These are phyloP conservation scores for Tiaroga cobitis DNA, from an alignment of 2,797 vertebrate species.

Conservation along the genomic window DNA sequence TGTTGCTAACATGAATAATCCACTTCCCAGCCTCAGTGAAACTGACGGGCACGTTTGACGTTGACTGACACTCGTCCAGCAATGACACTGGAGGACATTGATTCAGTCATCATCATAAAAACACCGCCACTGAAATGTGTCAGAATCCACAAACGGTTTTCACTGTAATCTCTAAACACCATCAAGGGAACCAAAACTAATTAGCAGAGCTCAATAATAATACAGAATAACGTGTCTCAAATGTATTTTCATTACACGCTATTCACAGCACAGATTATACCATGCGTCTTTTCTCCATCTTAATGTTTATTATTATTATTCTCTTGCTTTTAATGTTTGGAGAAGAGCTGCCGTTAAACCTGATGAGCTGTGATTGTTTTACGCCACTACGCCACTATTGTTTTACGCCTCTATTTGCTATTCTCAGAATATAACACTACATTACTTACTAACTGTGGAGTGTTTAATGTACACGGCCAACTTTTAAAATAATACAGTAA, in stretches of 20 bases:
- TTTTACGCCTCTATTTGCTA: background rate
- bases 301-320: background rate
- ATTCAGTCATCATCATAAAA: slow-evolving; percentile 24
- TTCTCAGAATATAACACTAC: background rate
- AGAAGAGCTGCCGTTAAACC: background rate
- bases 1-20: background rate
- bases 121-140: background rate
- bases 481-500: background rate
- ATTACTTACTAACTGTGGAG: background rate
- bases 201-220: slow-evolving; percentile 15
- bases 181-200: background rate
- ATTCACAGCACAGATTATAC: slow-evolving; percentile 3
- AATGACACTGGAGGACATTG: background rate
- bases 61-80: slow-evolving; percentile 23
- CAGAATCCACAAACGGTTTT: slow-evolving; percentile 10
- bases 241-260: background rate
- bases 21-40: slow-evolving; percentile 16
- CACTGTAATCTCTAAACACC: background rate
- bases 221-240: background rate
- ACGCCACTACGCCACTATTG: background rate
- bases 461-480: background rate
- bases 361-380: slow-evolving; percentile 9
- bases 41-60: background rate
- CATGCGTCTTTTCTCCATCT: background rate
- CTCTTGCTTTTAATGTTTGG: background rate